Percentiles rank a stretch among this genome's conserved stretches.
Conservation (phyloP, 2,113 vertebrate genomes). For the Herpetotheres cachinnans region DNA sequence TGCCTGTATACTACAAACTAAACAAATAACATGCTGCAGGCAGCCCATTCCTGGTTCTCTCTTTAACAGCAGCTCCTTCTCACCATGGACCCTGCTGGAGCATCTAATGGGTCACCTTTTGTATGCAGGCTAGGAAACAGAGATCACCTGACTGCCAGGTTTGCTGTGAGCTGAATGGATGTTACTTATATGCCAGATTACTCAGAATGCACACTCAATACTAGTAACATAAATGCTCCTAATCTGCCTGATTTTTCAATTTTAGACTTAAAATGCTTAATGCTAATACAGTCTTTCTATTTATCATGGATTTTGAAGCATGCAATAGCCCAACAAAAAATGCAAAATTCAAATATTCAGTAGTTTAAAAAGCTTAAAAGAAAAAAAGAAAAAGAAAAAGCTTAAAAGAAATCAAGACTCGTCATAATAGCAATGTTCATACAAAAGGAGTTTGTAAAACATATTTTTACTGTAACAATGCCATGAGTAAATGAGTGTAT, state of each 20-base stretch:
- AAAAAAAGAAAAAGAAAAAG: no score
- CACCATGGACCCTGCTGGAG: fast-evolving
- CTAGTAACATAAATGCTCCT: neutral
- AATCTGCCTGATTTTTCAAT: neutral
- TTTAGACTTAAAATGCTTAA: neutral
- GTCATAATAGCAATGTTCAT: neutral
- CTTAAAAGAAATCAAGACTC: neutral
- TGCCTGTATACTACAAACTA: neutral
- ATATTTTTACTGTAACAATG: neutral
- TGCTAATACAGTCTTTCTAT: neutral
- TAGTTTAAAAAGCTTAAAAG: neutral
- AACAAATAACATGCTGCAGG: neutral
- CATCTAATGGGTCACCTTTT: neutral
- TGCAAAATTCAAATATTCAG: neutral
- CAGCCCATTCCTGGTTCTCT: neutral
- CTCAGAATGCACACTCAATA: neutral
- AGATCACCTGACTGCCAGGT: neutral
- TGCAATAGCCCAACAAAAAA: neutral
- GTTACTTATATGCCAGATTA: neutral
- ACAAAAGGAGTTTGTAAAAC: neutral
- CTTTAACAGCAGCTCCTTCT: neutral
- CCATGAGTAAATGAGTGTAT: neutral
- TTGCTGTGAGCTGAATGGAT: neutral
- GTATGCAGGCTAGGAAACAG: neutral
- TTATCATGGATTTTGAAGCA: neutral